Percentiles rank a stretch among this genome's conserved stretches.
These are phyloP conservation scores for Dioctria linearis DNA, from an alignment of 2,888 invertebrate genomes.

Conservation along the genomic window DNA sequence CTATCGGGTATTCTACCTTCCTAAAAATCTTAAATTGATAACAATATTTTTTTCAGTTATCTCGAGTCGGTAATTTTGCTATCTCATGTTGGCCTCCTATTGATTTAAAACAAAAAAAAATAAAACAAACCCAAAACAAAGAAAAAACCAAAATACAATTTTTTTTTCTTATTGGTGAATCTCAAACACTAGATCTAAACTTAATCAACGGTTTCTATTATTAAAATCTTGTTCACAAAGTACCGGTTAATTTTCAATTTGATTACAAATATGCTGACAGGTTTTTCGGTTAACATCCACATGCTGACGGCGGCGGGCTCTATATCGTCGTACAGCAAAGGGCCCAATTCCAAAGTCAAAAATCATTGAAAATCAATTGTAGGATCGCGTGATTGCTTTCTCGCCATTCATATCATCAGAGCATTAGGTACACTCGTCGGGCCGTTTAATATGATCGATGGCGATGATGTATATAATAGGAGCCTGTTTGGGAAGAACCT, in stretches of 20 bases:
- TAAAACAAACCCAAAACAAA: too few species aligned
- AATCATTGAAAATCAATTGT: slow-evolving; percentile 55
- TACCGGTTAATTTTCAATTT: slow-evolving; percentile 51
- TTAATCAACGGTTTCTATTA: slow-evolving; percentile 32
- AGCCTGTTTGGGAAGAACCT: slow-evolving; percentile 7
- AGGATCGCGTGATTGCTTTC: slow-evolving; percentile 54
- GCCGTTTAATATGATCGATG: slow-evolving; percentile 52
- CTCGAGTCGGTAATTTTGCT: too few species aligned
- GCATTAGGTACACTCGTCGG: not conserved
- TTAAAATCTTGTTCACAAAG: slow-evolving; percentile 36
- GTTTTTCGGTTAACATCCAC: slow-evolving; percentile 9
- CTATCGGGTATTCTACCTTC: too few species aligned
- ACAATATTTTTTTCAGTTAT: too few species aligned
- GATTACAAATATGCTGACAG: slow-evolving; percentile 57
- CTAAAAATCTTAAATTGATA: too few species aligned
- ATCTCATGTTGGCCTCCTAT: too few species aligned
- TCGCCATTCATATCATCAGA: slow-evolving; percentile 39
- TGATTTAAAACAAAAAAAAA: too few species aligned
- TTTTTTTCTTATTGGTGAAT: not conserved
- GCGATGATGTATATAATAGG: not conserved
- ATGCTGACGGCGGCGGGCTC: not conserved
- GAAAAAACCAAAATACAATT: not conserved
- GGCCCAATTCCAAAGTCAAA: slow-evolving; percentile 41
- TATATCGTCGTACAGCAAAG: not conserved
- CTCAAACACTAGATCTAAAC: too few species aligned